Evolutionary conservation across 2,113 vertebrate species (phyloP), one percentile per base, ranked within the genome.

Genomic region (Indicator indicator): DNA sequence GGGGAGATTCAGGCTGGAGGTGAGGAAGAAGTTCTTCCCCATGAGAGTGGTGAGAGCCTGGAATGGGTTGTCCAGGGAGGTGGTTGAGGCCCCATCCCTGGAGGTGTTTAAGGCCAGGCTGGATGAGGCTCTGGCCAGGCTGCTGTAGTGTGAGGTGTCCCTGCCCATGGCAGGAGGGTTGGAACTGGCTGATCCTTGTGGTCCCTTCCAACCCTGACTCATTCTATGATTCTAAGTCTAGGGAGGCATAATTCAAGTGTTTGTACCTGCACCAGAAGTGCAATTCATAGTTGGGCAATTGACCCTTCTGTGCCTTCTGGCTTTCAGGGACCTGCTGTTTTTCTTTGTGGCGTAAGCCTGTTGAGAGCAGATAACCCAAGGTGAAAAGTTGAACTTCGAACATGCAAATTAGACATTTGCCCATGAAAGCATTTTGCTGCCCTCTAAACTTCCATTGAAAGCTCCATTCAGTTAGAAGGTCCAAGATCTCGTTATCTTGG

Each of bases 401-500:
- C 80, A 92, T 96, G 90, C 76, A 93, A 75, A 96, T 75, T 21
- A 94, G 83, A 19, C 90, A 93, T 96, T 95, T 96, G 17, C 24
- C 60, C 5, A 9, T 26, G 72, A 86, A 91, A 83, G 48, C 40
- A 33, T 74, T 94, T 90, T 54, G 42, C 69, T 86, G 88, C 94
- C 88, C 88, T 94, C 62, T 36, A 52, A 91, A 62, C 83, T 72
- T 48, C 30, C 69, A 5, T 3, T 70, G 90, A 48, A 86, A 81
- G 8, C 42, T 44, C 69, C 9, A 52, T 73, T 93, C 18, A 0
- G 72, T 92, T 36, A 24, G 52, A 42, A 94, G 70, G 62, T 67
- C 86, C 80, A 84, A 58, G 27, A n/a, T 90, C 86, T 96, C 86
- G 5, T 95, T 95, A 81, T 93, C 95, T 72, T 52, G 83, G 48